Evolutionary conservation across 1,140 invertebrate species (phyloP).

Genomic region (Drosophila athabasca): DNA sequence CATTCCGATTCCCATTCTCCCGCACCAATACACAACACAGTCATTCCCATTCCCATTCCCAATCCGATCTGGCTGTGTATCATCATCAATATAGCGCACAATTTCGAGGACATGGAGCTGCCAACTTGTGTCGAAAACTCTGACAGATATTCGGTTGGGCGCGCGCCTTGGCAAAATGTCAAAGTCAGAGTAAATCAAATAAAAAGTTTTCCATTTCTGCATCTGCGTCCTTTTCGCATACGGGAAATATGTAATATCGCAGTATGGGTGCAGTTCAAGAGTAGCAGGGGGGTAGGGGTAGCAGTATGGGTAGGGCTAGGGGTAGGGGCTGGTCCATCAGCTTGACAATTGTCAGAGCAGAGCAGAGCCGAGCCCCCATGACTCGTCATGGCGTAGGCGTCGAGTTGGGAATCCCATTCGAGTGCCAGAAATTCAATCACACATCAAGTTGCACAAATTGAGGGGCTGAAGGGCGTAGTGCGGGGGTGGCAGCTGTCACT

Average conservation of each 20-base stretch:
- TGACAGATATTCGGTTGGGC: conserved; percentile 25
- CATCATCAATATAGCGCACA: conserved; percentile 66
- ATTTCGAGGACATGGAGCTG: conserved; percentile 21
- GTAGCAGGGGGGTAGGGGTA: neutral
- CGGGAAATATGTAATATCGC: conserved; percentile 6
- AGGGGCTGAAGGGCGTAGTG: neutral
- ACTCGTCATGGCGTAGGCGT: conserved; percentile 43
- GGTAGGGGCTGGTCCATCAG: conserved; percentile 23
- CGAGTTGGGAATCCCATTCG: conserved; percentile 36
- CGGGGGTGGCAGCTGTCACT: conserved; percentile 36
- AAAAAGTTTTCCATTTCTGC: conserved; percentile 46
- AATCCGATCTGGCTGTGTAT: conserved; percentile 1
- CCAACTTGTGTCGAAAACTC: conserved; percentile 24
- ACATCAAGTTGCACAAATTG: conserved; percentile 58
- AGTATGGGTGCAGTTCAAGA: conserved; percentile 40
- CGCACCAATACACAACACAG: too few species aligned
- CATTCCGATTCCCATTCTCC: neutral
- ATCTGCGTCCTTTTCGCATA: conserved; percentile 25
- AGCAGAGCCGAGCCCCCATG: conserved; percentile 20
- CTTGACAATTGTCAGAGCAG: conserved; percentile 18
- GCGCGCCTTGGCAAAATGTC: conserved; percentile 48
- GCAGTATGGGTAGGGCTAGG: neutral
- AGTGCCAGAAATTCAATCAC: conserved; percentile 76
- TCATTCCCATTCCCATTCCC: too few species aligned
- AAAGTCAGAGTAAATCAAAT: conserved; percentile 50